These are phyloP conservation scores for Myathropa florea DNA, from an alignment of 2,888 invertebrate species.

Conservation along the genomic window DNA sequence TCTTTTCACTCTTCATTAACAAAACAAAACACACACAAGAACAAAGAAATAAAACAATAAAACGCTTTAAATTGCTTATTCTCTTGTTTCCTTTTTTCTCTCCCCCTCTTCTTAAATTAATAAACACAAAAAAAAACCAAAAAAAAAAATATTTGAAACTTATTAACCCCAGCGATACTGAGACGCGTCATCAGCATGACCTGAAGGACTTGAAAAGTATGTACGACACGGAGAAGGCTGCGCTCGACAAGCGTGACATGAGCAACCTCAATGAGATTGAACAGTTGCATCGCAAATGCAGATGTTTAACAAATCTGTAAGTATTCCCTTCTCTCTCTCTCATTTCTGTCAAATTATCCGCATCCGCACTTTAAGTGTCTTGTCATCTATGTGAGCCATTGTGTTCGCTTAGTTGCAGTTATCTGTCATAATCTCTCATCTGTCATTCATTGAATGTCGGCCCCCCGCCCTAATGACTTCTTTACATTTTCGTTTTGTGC, in stretches of 20 bases:
- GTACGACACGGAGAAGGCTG: slow-evolving; percentile 79
- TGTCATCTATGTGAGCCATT: slow-evolving; percentile 14
- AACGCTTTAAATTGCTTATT: slow-evolving; percentile 37
- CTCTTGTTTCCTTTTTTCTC: slow-evolving; percentile 69
- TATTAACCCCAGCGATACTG: slow-evolving; percentile 80
- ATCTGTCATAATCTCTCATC: not conserved
- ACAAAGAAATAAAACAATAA: slow-evolving; percentile 12
- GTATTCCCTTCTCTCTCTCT: slow-evolving; percentile 76
- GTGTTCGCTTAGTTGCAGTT: slow-evolving; percentile 21
- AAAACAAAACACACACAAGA: not conserved
- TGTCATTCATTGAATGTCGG: not conserved
- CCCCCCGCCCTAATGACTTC: not conserved
- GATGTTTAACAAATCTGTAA: slow-evolving; percentile 83
- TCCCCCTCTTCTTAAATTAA: slow-evolving; percentile 65
- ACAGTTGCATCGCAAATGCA: slow-evolving; percentile 83
- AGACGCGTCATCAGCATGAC: slow-evolving; percentile 80
- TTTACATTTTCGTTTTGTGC: not conserved
- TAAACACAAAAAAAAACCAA: slow-evolving; percentile 29
- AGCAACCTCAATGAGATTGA: slow-evolving; percentile 83
- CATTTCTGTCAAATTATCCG: slow-evolving; percentile 35
- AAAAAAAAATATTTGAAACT: slow-evolving; percentile 32
- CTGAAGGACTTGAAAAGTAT: slow-evolving; percentile 79
- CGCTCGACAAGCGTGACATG: slow-evolving; percentile 80
- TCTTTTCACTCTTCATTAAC: not conserved
- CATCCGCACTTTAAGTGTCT: not conserved